phyloP scores from a whole-genome alignment of 2,888 invertebrate species.

The Amphiduros pacificus region DNA sequence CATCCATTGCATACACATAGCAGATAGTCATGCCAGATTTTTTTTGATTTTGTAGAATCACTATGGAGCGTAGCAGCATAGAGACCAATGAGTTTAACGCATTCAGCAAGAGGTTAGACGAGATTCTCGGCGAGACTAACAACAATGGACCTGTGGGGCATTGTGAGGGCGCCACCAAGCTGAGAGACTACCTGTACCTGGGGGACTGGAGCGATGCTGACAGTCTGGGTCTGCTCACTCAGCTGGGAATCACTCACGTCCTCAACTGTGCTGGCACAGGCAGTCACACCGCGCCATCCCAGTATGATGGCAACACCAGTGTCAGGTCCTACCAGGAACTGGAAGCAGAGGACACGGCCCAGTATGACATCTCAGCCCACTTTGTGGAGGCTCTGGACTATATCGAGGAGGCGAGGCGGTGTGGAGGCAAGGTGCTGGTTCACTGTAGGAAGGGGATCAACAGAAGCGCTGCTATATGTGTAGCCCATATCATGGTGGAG shows the following conservation, averaged over 20 bases:
- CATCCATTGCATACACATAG: too few species aligned
- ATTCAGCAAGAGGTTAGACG: too few species aligned
- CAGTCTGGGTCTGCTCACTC: constrained; percentile 8
- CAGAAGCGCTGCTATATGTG: constrained; percentile 29
- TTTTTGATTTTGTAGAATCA: too few species aligned
- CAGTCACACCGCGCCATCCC: background rate
- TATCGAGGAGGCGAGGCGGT: background rate
- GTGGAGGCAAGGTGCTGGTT: constrained; percentile 27
- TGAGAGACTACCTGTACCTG: constrained; percentile 9
- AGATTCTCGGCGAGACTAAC: too few species aligned
- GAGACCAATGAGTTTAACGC: too few species aligned
- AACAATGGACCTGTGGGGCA: too few species aligned
- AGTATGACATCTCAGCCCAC: constrained; percentile 7
- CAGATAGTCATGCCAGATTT: too few species aligned
- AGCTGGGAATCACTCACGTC: constrained; percentile 12
- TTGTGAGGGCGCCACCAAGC: constrained; percentile 1
- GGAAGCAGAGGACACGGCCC: constrained; percentile 1
- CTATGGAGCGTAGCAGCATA: too few species aligned
- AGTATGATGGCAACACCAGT: constrained; percentile 8
- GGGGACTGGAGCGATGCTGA: constrained; percentile 14
- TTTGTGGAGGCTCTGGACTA: constrained; percentile 6
- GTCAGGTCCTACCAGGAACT: constrained; percentile 3
- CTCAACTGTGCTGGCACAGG: constrained; percentile 14
- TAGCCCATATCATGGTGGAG: constrained; percentile 27
- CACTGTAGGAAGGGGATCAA: constrained; percentile 33